These are phyloP conservation scores for Drosophila gunungcola DNA, from an alignment of 1,140 invertebrate species.

Conservation along the genomic window DNA sequence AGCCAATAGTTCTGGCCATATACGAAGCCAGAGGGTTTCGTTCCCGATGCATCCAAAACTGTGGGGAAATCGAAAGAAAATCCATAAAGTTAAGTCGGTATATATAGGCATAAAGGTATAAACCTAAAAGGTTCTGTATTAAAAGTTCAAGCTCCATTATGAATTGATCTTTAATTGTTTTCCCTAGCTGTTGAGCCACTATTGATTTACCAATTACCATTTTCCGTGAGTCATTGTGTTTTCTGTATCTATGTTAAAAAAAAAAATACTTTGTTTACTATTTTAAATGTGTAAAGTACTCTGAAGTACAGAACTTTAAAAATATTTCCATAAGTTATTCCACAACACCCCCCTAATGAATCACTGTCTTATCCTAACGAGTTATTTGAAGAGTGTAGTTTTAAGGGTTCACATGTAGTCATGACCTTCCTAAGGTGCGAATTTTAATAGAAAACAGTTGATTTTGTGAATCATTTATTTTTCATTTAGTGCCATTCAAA, in stretches of 20 bases:
- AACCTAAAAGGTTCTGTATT: not conserved
- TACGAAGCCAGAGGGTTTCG: conserved; percentile 77
- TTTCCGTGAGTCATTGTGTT: not conserved
- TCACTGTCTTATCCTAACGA: not conserved
- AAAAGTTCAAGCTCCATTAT: not conserved
- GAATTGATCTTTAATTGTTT: not conserved
- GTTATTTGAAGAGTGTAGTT: not conserved
- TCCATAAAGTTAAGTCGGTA: not conserved
- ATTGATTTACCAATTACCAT: not conserved
- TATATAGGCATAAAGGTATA: too few species aligned
- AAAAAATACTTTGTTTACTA: not conserved
- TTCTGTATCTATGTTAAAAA: not conserved
- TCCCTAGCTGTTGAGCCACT: not conserved
- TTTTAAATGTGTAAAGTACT: not conserved
- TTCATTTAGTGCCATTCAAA: too few species aligned
- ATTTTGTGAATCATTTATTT: not conserved
- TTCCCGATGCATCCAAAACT: conserved; percentile 83
- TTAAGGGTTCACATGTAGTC: not conserved
- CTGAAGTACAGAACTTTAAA: not conserved
- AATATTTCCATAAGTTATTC: not conserved
- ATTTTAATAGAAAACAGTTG: not conserved
- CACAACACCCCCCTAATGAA: not conserved
- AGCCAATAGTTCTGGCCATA: conserved; percentile 84
- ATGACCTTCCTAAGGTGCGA: not conserved
- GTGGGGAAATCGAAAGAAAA: not conserved